phyloP scores from a whole-genome alignment of 2,113 vertebrate genomes.

The Sceloporus tristichus region DNA sequence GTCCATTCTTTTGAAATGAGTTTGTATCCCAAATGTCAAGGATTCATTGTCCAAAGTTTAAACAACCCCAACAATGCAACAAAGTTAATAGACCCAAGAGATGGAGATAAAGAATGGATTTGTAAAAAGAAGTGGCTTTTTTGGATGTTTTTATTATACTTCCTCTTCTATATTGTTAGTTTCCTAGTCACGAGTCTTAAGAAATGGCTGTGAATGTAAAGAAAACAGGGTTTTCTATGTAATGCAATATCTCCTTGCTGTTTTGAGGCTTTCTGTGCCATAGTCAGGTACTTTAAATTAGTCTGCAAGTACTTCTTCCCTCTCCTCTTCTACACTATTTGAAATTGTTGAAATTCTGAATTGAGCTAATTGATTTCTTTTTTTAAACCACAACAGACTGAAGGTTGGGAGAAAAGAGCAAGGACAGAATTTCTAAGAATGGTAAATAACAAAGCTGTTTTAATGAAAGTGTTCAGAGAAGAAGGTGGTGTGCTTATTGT shows the following conservation, averaged over 20 bases:
- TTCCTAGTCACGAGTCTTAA: background rate
- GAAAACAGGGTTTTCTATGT: background rate
- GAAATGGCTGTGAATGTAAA: too few relatives aligned
- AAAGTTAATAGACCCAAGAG: background rate
- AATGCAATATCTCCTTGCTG: background rate
- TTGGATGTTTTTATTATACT: background rate
- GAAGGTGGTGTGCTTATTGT: conserved; percentile 87
- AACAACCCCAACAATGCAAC: background rate
- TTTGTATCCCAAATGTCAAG: background rate
- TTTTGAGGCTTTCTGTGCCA: background rate
- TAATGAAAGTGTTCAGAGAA: conserved; percentile 84
- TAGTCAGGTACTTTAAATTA: background rate
- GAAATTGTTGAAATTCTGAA: background rate
- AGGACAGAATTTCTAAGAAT: conserved; percentile 80
- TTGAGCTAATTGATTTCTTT: conserved; percentile 29
- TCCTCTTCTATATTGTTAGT: background rate
- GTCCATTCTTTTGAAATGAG: background rate
- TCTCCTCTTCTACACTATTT: background rate
- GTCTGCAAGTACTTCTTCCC: background rate
- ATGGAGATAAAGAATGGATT: background rate
- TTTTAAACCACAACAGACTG: conserved; percentile 69
- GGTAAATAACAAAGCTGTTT: conserved; percentile 83
- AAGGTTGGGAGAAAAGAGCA: conserved; percentile 85
- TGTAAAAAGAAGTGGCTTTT: too few relatives aligned
- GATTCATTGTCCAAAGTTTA: background rate